Base-by-base conservation (phyloP, 1,140 invertebrate species). In the Apocrypta bakeri region DNA sequence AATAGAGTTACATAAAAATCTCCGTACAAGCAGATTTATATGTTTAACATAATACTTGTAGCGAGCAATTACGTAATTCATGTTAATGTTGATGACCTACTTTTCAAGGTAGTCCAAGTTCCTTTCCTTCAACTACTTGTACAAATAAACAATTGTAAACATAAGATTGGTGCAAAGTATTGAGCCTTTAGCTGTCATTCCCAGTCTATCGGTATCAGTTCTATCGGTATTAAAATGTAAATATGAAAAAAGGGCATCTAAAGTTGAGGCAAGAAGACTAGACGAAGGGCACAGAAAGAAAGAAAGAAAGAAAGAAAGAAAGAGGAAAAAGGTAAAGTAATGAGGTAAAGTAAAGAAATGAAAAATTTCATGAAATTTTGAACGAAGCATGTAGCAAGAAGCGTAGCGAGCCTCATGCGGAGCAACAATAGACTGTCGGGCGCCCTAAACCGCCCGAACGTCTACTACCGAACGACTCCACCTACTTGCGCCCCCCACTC, bases 51-150 rank as follows among this genome's bases (percentile, higher is more conserved):
- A 79, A 71, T 71, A 79, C 12, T 79, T 31, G 27, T 42, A 24
- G 37, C 25, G 40, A 79, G 29, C 11, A 71, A 79, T 61, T 33
- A 71, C 61, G 29, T 56, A 61, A 61, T 72, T 69, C 24, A 61
- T 72, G 66, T 61, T 79, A 79, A 79, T 79, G 61, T 56, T 72
- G 21, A 1, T 37, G 78, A 79, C 40, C 40, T 71, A 56, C 37
- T 71, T 72, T 72, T 71, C 12, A 33, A 79, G 66, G 1, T 21
- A 69, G 29, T n/a, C 25, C 17, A 48, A 56, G 29, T 21, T 31
- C 42, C 8, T 1, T 73, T n/a, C n/a, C n/a, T n/a, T n/a, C n/a
- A n/a, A n/a, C n/a, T n/a, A n/a, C n/a, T n/a, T n/a, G n/a, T n/a
- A n/a, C 2, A 37, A 78, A 76, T 31, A 12, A 40, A 40, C 11